phyloP scores from a whole-genome alignment of 30 jellyfish, hydroid and myxozoan species.

The Aurelia sp. region DNA sequence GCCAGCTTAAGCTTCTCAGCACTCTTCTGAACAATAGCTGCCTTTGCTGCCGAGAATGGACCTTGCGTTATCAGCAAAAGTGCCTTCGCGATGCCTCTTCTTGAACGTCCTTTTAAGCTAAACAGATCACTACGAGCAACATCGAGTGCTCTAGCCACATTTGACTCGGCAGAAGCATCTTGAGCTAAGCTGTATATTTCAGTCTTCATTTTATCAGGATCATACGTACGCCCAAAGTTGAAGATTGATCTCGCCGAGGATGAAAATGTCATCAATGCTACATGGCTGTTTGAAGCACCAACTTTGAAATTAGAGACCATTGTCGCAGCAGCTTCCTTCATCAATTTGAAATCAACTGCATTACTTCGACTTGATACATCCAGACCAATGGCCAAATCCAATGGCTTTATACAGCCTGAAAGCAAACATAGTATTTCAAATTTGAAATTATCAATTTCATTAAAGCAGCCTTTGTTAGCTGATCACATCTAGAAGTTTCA shows the following conservation, averaged over 20 bases:
- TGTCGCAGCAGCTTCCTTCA: conserved; percentile 76
- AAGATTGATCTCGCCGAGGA: conserved; percentile 53
- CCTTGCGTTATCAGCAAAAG: conserved; percentile 84
- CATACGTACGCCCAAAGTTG: conserved; percentile 69
- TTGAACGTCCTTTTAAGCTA: conserved; percentile 81
- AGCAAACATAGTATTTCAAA: background rate
- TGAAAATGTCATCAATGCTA: conserved; percentile 76
- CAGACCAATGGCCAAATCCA: conserved; percentile 92
- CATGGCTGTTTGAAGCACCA: conserved; percentile 83
- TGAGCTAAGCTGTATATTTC: conserved; percentile 68
- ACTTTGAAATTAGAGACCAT: conserved; percentile 77
- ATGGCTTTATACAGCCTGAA: conserved; percentile 92
- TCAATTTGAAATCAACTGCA: conserved; percentile 52
- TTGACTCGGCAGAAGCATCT: conserved; percentile 61
- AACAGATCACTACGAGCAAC: conserved; percentile 74
- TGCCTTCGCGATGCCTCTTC: conserved; percentile 85
- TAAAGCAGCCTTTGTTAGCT: too few relatives aligned
- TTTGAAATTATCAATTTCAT: too few relatives aligned
- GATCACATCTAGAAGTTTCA: too few relatives aligned
- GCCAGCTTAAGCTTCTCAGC: conserved; percentile 75
- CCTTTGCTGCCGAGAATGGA: conserved; percentile 44
- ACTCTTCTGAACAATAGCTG: conserved; percentile 35
- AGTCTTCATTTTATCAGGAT: conserved; percentile 51
- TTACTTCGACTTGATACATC: conserved; percentile 68
- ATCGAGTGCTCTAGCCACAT: conserved; percentile 50